Conservation (phyloP, 2,113 vertebrate genomes). For the Equus quagga region DNA sequence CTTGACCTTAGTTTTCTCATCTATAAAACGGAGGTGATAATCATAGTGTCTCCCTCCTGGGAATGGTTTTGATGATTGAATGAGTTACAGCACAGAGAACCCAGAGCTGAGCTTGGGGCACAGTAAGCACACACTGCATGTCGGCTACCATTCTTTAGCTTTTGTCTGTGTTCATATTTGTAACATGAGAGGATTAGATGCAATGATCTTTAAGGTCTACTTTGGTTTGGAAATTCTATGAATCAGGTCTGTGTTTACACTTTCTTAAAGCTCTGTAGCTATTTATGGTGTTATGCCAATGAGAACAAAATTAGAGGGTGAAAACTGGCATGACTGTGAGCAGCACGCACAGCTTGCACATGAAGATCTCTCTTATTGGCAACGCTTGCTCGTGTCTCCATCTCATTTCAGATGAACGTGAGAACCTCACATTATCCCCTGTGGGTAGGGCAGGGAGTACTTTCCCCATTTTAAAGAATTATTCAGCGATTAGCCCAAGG, state of each 20-base stretch:
- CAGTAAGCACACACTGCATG: neutral
- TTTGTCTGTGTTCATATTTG: neutral
- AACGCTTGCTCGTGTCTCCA: neutral
- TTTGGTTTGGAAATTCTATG: neutral
- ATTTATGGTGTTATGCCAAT: neutral
- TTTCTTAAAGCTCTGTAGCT: neutral
- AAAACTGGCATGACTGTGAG: neutral
- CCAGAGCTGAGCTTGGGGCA: neutral
- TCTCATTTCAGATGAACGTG: neutral
- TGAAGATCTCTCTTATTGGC: neutral
- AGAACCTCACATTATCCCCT: neutral
- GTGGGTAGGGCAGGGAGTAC: rapidly evolving
- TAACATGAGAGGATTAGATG: neutral
- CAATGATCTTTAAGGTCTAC: neutral
- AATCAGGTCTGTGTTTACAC: neutral
- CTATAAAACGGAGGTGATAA: neutral
- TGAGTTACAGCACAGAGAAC: neutral
- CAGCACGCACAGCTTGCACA: too few relatives aligned
- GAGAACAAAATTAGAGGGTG: neutral
- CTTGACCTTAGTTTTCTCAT: neutral
- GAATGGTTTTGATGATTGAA: neutral
- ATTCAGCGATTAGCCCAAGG: neutral
- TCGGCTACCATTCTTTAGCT: neutral
- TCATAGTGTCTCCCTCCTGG: rapidly evolving
- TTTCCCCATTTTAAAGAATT: neutral